These are phyloP conservation scores for Anser cygnoides DNA, from an alignment of 2,113 vertebrate genomes.

Conservation along the genomic window DNA sequence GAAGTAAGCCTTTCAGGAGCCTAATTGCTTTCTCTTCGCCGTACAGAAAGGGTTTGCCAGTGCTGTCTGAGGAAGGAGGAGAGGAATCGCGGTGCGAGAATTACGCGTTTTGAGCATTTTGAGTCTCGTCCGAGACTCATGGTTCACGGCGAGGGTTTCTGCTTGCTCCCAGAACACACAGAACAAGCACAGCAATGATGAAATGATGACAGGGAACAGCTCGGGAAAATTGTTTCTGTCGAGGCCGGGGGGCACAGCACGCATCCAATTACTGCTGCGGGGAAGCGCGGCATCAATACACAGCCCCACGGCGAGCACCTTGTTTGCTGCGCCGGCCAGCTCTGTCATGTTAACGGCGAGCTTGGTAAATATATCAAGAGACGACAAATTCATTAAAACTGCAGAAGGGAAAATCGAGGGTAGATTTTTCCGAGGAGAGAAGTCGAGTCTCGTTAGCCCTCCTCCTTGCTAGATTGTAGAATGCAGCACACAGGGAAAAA, in stretches of 20 bases:
- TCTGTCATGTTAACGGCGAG: background rate
- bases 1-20: background rate
- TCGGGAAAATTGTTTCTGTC: background rate
- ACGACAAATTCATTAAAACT: background rate
- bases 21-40: background rate
- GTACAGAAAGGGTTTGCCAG: background rate
- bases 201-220: background rate
- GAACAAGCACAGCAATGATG: background rate
- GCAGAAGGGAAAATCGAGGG: background rate
- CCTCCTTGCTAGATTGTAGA: background rate
- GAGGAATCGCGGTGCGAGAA: fast-evolving
- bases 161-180: background rate
- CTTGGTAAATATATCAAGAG: background rate
- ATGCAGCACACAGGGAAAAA: background rate
- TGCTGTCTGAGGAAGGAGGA: background rate
- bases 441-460: background rate
- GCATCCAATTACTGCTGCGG: fast-evolving
- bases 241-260: background rate
- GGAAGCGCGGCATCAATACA: background rate
- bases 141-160: background rate
- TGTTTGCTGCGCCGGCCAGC: background rate
- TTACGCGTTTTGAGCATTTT: background rate
- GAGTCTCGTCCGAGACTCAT: fast-evolving
- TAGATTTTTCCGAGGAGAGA: background rate
- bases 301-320: fast-evolving